Percentiles rank a stretch among this genome's conserved stretches.
Conservation (phyloP, 2,888 invertebrate species). For the Drosophila eohydei region DNA sequence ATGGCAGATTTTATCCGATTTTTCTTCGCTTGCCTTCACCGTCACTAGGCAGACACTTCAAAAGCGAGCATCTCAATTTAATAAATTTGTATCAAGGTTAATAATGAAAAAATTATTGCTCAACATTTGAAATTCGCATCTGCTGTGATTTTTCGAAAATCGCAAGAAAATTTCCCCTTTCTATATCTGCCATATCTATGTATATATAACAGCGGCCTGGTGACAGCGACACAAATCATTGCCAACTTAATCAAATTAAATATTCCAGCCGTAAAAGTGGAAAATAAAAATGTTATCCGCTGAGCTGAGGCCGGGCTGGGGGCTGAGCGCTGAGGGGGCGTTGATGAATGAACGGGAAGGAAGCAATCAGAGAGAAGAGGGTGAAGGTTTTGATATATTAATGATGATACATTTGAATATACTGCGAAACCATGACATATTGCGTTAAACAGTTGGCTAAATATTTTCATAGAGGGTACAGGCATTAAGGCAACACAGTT, state of each 20-base stretch:
- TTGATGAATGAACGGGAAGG: conserved; percentile 59
- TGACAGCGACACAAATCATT: conserved; percentile 75
- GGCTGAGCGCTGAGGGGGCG: conserved; percentile 17
- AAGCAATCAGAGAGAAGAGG: conserved; percentile 28
- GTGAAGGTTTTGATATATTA: conserved; percentile 54
- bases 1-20: too few species aligned
- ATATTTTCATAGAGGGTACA: conserved; percentile 20
- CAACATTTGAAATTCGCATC: conserved; percentile 44
- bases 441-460: conserved; percentile 61
- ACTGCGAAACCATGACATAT: conserved; percentile 77
- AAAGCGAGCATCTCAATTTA: not conserved
- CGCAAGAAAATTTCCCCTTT: conserved; percentile 29
- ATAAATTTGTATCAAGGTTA: conserved; percentile 19
- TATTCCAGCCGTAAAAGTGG: conserved; percentile 77
- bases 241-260: conserved; percentile 81
- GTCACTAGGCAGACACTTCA: not conserved
- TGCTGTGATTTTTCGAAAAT: conserved; percentile 44
- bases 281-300: conserved; percentile 72
- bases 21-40: too few species aligned
- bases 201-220: not conserved
- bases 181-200: not conserved
- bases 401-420: conserved; percentile 71
- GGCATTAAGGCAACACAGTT: conserved; percentile 38
- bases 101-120: conserved; percentile 50
- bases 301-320: not conserved